These are phyloP conservation scores for Elegia similella DNA, from an alignment of 2,888 invertebrate genomes.

Conservation along the genomic window DNA sequence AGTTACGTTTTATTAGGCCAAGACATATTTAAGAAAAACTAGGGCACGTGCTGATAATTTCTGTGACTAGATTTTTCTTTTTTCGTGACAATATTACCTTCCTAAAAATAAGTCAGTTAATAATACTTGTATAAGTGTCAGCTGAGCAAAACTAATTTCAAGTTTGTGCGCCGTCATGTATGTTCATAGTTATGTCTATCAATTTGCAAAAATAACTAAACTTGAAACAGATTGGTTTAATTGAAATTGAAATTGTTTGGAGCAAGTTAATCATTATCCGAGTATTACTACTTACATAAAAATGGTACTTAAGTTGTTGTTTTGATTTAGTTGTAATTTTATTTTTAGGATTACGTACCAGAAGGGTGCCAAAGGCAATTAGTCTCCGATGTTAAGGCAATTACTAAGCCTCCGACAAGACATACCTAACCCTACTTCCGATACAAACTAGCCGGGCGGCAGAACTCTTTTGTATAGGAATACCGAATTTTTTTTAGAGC, in stretches of 20 bases:
- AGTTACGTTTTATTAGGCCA: constrained; percentile 13
- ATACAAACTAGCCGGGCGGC: no score
- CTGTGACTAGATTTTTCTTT: neutral
- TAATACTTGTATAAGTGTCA: neutral
- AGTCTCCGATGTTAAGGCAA: no score
- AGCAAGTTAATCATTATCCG: neutral
- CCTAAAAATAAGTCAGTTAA: neutral
- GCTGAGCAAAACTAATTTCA: neutral
- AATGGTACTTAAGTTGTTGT: no score
- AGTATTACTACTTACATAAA: neutral
- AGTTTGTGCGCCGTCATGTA: neutral
- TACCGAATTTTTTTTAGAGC: no score
- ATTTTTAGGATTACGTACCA: no score
- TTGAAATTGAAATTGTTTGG: neutral
- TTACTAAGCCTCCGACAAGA: no score
- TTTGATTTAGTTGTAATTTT: no score
- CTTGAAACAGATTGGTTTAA: neutral
- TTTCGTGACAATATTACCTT: neutral
- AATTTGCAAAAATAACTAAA: constrained; percentile 11
- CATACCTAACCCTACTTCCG: no score
- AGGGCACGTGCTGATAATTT: neutral
- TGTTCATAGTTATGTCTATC: neutral
- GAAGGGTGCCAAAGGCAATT: no score
- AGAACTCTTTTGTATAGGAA: no score
- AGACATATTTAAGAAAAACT: constrained; percentile 36